Evolutionary conservation across 2,888 invertebrate genomes (phyloP), one percentile per base, ranked within the genome.

Genomic region (Zygaena filipendulae): DNA sequence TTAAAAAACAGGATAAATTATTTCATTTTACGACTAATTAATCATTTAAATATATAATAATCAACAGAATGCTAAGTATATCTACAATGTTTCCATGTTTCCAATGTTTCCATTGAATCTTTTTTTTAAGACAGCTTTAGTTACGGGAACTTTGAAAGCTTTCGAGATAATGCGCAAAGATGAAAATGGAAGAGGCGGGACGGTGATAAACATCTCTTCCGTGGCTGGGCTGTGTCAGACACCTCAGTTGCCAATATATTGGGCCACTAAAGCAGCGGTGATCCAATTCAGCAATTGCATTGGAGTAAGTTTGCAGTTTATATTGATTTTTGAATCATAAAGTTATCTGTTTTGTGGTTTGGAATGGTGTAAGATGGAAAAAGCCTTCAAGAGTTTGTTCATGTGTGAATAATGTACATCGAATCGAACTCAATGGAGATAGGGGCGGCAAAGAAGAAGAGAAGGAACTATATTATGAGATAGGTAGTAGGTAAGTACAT

Each of bases 291-390:
- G 49, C 30, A 46, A 40, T 21, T 45, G 48, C 25, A 39, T 52
- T 22, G 53, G 52, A 8, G 53, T 53, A 39, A 44, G 50, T 45
- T 20, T 23, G n/a, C n/a, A n/a, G n/a, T n/a, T n/a, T n/a, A n/a
- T n/a, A n/a, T n/a, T n/a, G n/a, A n/a, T n/a, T n/a, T n/a, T n/a
- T n/a, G n/a, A n/a, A n/a, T n/a, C n/a, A 21, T 21, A 31, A 25
- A 8, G 13, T 13, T 13, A 13, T 23, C 12, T 36, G 9, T 23
- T 36, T n/a, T 33, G 33, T 11, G 36, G 36, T n/a, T 33, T 29
- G 2, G 36, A 33, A 10, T 25, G 18, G 8, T 33, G 36, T 8
- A 25, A 33, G 4, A 33, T 33, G 1, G 33, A 33, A 6, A 10
- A 14, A 9, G 23, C 29, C 11, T 30, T 30, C 4, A 13, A n/a